These are phyloP conservation scores for Synanthedon myopaeformis DNA, from an alignment of 2,888 invertebrate genomes.

Conservation along the genomic window DNA sequence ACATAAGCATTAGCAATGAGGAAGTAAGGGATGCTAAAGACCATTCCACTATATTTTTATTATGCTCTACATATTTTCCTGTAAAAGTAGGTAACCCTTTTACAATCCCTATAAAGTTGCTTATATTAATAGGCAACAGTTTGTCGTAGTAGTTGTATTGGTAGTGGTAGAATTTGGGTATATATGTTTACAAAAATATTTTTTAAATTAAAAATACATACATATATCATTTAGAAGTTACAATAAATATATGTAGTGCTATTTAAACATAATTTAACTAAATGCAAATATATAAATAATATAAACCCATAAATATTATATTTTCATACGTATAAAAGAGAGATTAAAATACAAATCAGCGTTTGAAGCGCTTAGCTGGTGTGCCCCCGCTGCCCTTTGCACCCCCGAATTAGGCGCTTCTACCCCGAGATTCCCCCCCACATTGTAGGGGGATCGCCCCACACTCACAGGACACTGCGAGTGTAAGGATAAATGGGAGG, in stretches of 20 bases:
- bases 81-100: too few species aligned
- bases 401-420: slow-evolving; percentile 43
- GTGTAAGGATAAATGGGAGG: slow-evolving; percentile 71
- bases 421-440: slow-evolving; percentile 12
- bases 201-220: too few species aligned
- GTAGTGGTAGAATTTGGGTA: too few species aligned
- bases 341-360: slow-evolving; percentile 36
- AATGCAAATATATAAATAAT: background rate
- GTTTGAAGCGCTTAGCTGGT: slow-evolving; percentile 38
- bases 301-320: background rate
- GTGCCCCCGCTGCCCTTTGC: slow-evolving; percentile 55
- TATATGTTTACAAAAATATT: too few species aligned
- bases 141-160: too few species aligned
- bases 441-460: slow-evolving; percentile 15
- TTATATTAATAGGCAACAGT: too few species aligned
- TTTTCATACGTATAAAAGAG: slow-evolving; percentile 10
- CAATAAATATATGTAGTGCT: background rate
- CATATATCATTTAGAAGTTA: too few species aligned
- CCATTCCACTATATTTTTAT: too few species aligned
- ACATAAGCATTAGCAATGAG: too few species aligned
- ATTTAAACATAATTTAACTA: background rate
- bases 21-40: too few species aligned
- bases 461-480: slow-evolving; percentile 53
- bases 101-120: too few species aligned
- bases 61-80: too few species aligned